Base-by-base conservation (phyloP, 2,113 vertebrate genomes). In the Hyperopisus bebe region DNA sequence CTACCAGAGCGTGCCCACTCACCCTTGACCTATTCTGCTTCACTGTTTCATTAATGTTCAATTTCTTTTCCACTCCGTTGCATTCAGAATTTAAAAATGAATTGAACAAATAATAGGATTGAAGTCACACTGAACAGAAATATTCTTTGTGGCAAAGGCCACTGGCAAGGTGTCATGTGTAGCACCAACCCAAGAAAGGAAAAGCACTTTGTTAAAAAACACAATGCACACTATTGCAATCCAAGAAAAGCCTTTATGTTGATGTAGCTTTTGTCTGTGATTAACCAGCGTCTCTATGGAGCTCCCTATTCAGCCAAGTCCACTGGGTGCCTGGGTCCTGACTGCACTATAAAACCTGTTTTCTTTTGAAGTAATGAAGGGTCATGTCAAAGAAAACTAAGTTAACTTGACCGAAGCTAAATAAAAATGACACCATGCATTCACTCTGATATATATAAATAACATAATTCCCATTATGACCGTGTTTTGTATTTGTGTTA, bases 1-100 rank as follows among this genome's bases (percentile, higher is more conserved):
- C 80, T 89, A 90, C 89, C 58, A 74, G 55, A 5, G 47, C 31
- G 5, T 88, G 80, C 89, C 89, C 85, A 42, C 42, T 92, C 88
- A 92, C 88, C 92, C 92, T 87, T 91, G 88, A 91, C 92, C 90
- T 55, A 55, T 51, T 91, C 89, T 48, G 66, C 51, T 88, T 91
- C 89, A 90, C 46, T 74, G 44, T 39, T 86, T 82, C 86, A 86
- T 74, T 82, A 88, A 90, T 89, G 80, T 82, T 88, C 80, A 31
- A 90, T 90, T 90, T 90, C 88, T 42, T 90, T 90, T 87, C 91
- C 86, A 90, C 87, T 90, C 86, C 88, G 31, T 48, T 89, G 88
- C 21, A 85, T 88, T 89, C 39, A 86, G 44, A 90, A 83, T 70
- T 90, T 89, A 84, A 66, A 90, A 88, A 84, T 13, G 53, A 90